Evolutionary conservation across 2,797 vertebrate species (phyloP), one percentile per base, ranked within the genome.

Genomic region (Danio kyathit): DNA sequence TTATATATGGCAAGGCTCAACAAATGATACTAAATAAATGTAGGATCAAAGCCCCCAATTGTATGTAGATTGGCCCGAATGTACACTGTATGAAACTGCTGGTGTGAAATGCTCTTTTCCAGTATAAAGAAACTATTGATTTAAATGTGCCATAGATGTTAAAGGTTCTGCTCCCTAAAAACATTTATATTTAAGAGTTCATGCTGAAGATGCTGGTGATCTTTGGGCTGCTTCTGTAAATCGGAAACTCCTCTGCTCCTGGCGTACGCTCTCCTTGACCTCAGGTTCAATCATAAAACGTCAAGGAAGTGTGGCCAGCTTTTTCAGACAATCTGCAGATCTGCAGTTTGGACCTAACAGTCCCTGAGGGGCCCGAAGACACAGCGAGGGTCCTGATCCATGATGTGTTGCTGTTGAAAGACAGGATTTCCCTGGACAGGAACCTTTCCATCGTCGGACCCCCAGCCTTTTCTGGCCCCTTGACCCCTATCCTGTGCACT

Each of bases 391-490:
- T 81, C 57, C 70, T 76, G 69, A 81, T 52, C 41, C 46, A 64
- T 82, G 54, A 78, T 29, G 29, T 75, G 77, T 84, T 82, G 82
- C 67, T 71, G 88, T 87, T 92, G 87, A 93, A 93, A 91, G 90
- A 88, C 92, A 94, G 93, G 94, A 95, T 94, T 90, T 95, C 92
- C 92, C 89, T 76, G 52, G 44, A 89, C 91, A 93, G 94, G 92
- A 94, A 92, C 89, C 83, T 57, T 43, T 85, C 83, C 81, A 81
- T 81, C 44, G 40, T 76, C 80, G 71, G 52, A 54, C 74, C 80
- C 48, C 76, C 21, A 19, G 41, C 43, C 17, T 79, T 69, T 48
- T 67, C 76, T 77, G 13, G 57, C 82, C 65, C 63, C 29, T 60
- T 5, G 49, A 46, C 43, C 59, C 59, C 82, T 90, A 91, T 93